Base-by-base conservation (phyloP, 2,113 vertebrate species). In the Motacilla tschutschensis region DNA sequence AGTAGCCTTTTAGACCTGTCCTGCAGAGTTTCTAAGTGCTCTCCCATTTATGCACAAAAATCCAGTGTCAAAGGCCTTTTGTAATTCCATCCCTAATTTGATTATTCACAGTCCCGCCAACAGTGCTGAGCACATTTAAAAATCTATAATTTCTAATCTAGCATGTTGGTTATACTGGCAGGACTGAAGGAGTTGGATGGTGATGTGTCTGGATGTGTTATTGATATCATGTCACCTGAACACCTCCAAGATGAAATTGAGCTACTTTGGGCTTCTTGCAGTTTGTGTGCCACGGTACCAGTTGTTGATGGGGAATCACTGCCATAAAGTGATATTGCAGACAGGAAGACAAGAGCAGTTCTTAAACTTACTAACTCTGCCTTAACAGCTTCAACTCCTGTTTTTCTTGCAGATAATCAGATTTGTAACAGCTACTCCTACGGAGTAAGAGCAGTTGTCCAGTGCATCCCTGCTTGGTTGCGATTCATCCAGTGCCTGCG, bases 401-500 rank as follows among this genome's bases (percentile, higher is more conserved):
- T 71, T 57, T 85, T 76, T 66, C 73, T 92, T 94, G 89, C 91
- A 96, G 97, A 91, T 94, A 87, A 69, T 85, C 86, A 94, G 83
- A 93, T 97, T 91, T 99, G 99, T 94, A 96, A 99, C 88, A 97
- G 96, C n/a, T 99, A 99, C 86, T 98, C 98, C 26, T 99, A 99
- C 14, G 99, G 99, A 44, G 97, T 99, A 60, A 98, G 99, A 65
- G 99, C 99, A 1, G 96, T 99, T 82, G 99, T 99, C 97, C 98
- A 99, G 95, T 99, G 99, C 96, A 98, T 99, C 67, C 99, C 99
- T 43, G 99, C 99, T 69, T 99, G 99, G 99, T 98, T 99, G 94
- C 98, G 99, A 63, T 99, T 99, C 84, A 97, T 99, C 94, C 99
- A 99, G 97, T 99, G 99, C 97, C 98, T 99, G 95, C 98, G 99